phyloP scores from a whole-genome alignment of 2,797 vertebrate species.

The Sebastes alutus region DNA sequence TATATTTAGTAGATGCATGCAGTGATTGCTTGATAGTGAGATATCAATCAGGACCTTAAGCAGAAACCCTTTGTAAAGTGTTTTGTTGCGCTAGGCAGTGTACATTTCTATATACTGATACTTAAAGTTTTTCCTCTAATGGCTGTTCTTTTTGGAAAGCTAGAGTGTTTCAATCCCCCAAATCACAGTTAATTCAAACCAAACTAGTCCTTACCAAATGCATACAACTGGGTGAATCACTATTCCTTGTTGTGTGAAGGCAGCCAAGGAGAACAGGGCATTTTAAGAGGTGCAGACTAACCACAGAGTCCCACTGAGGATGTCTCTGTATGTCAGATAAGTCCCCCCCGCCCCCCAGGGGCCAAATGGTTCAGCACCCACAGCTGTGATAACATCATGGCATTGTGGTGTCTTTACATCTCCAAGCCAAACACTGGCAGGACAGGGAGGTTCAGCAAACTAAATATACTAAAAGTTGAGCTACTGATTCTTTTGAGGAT shows the following conservation, averaged over 20 bases:
- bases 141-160: not conserved
- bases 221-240: slow-evolving; percentile 28
- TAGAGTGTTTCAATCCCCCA: not conserved
- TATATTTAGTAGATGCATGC: not conserved
- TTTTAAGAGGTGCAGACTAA: slow-evolving; percentile 46
- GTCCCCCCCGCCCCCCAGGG: slow-evolving; percentile 30
- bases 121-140: not conserved
- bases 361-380: slow-evolving; percentile 79
- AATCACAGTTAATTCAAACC: slow-evolving; percentile 19
- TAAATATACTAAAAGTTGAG: not conserved
- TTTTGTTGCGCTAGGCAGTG: not conserved
- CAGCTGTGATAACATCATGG: slow-evolving; percentile 83
- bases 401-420: slow-evolving; percentile 41
- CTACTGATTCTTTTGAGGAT: not conserved
- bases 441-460: slow-evolving; percentile 17
- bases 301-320: slow-evolving; percentile 49
- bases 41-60: not conserved
- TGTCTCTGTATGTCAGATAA: slow-evolving; percentile 51
- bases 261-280: slow-evolving; percentile 54
- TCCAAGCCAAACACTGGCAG: slow-evolving; percentile 29
- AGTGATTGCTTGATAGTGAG: not conserved
- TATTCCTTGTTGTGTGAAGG: slow-evolving; percentile 41
- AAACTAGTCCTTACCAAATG: slow-evolving; percentile 5
- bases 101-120: not conserved
- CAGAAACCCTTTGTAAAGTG: not conserved